Evolutionary conservation across 1,140 invertebrate genomes (phyloP).

Genomic region (Arion vulgaris): DNA sequence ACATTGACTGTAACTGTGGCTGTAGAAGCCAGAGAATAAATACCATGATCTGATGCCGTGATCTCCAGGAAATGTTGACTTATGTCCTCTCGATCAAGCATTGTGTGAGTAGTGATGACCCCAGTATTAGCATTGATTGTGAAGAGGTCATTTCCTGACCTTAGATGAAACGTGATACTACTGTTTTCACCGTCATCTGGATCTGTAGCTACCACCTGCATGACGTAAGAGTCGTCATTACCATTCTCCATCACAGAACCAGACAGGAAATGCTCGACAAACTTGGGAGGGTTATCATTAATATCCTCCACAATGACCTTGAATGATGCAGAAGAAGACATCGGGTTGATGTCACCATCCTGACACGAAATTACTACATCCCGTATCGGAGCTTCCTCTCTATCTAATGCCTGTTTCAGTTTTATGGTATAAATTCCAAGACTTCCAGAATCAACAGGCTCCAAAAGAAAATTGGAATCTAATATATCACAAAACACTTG

Average conservation of each 20-base stretch:
- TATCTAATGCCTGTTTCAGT: slow-evolving; percentile 48
- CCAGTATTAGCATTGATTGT: slow-evolving; percentile 36
- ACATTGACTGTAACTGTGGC: slow-evolving; percentile 74
- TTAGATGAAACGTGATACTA: slow-evolving; percentile 62
- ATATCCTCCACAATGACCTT: slow-evolving; percentile 60
- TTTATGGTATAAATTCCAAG: slow-evolving; percentile 56
- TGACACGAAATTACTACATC: slow-evolving; percentile 49
- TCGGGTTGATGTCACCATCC: slow-evolving; percentile 57
- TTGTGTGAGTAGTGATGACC: slow-evolving; percentile 10
- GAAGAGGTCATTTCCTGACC: slow-evolving; percentile 45
- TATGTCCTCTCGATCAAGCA: slow-evolving; percentile 39
- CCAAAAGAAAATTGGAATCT: slow-evolving; percentile 50
- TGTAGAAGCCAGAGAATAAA: slow-evolving; percentile 14
- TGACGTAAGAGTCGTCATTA: slow-evolving; percentile 77
- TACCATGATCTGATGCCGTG: slow-evolving; percentile 85
- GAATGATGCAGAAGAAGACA: slow-evolving; percentile 55
- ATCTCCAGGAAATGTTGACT: slow-evolving; percentile 33
- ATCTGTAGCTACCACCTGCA: slow-evolving; percentile 60
- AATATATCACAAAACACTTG: slow-evolving; percentile 54
- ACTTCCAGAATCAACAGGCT: slow-evolving; percentile 39
- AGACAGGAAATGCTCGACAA: slow-evolving; percentile 25
- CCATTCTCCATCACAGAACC: slow-evolving; percentile 53
- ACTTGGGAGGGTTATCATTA: slow-evolving; percentile 64
- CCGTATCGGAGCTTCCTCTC: slow-evolving; percentile 47
- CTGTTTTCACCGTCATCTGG: slow-evolving; percentile 89